Base-by-base conservation (phyloP, 2,797 vertebrate genomes). In the Capromys pilorides region DNA sequence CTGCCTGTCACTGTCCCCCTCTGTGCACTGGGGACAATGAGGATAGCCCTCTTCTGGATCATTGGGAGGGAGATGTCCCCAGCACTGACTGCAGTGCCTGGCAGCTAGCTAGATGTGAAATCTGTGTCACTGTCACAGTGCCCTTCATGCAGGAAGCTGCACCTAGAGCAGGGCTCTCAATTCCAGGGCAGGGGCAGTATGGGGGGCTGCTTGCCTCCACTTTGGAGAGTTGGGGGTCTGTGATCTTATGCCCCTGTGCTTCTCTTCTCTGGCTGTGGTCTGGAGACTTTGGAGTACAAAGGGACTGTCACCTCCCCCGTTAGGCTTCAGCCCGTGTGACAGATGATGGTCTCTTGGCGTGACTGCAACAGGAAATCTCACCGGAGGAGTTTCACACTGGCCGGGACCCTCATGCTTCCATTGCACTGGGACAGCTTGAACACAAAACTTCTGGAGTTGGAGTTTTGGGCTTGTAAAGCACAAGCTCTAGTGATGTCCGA, bases 31-130 rank as follows among this genome's bases (percentile, higher is more conserved):
- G 11, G 19, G 8, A 39, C 39, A 13, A 39, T 77, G 59, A 31
- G 0, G 2, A 12, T 13, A 28, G 61, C 67, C 11, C 4, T n/a
- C 26, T 28, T 33, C 1, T 1, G 14, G 64, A n/a, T 28, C 39
- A 28, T 21, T 3, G 16, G 45, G 45, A 49, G 13, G 45, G 75
- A 51, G 51, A 57, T 3, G 21, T 51, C 13, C 26, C 21, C 39
- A 62, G 41, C 11, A 8, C 69, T 13, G 18, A 16, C 45, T 36
- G 13, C 39, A 10, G 51, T 0, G 3, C 36, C 75, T 33, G 64
- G 62, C 7, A 6, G 51, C 33, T 5, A 3, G 5, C 1, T 6
- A 59, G 39, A 3, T 26, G 39, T 12, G 62, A 45, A 61, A 13
- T 64, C 6, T 51, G 64, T 0, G 10, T 6, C 71, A 14, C 2